These are phyloP conservation scores for Macheiramphus alcinus DNA, from an alignment of 2,113 vertebrate genomes.

Conservation along the genomic window DNA sequence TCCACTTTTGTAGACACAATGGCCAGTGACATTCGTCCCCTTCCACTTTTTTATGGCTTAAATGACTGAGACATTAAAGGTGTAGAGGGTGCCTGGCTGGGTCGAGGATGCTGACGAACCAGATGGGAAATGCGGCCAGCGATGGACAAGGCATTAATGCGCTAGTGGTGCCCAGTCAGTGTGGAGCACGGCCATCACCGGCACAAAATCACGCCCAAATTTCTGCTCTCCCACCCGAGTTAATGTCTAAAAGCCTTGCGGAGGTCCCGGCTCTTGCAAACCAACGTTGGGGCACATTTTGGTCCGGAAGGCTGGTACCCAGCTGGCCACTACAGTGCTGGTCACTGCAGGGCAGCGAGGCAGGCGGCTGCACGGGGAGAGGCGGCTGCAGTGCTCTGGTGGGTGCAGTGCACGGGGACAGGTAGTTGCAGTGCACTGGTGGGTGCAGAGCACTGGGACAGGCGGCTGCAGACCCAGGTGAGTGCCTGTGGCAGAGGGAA, in stretches of 20 bases:
- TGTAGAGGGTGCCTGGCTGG: not conserved
- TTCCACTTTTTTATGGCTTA: not conserved
- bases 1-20: not conserved
- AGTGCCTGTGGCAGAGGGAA: not conserved
- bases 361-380: not conserved
- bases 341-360: not conserved
- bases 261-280: not conserved
- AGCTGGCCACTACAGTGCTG: not conserved
- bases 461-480: not conserved
- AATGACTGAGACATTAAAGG: not conserved
- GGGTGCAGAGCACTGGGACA: not conserved
- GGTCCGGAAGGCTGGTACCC: not conserved
- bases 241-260: not conserved
- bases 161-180: not conserved
- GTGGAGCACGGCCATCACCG: not conserved
- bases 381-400: not conserved
- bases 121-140: not conserved
- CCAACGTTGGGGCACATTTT: accelerated
- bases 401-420: not conserved
- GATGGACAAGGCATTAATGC: not conserved
- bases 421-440: no score
- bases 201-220: not conserved
- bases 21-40: not conserved
- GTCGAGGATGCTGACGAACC: not conserved
- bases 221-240: not conserved